A percentile compares a stretch with the other conserved stretches of the same genome.
phyloP scores from a whole-genome alignment of 2,888 invertebrate species.

The Galeruca laticollis region DNA sequence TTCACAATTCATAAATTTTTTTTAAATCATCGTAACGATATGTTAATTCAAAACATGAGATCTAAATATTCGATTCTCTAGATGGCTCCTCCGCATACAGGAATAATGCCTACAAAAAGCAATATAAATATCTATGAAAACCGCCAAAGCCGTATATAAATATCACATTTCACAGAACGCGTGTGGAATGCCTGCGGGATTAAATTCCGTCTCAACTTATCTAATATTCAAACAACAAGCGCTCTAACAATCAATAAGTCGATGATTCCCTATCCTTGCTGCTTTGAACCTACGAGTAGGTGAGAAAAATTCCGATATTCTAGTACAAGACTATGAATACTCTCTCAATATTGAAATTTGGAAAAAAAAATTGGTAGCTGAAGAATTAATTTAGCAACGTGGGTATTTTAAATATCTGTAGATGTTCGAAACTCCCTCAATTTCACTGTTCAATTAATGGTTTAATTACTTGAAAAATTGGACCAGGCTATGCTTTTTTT shows the following conservation, averaged over 20 bases:
- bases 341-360: neutral
- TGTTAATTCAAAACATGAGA: slow-evolving; percentile 36
- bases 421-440: too few relatives aligned
- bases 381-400: too few relatives aligned
- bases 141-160: slow-evolving; percentile 52
- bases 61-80: slow-evolving; percentile 33
- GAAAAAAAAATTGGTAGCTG: neutral
- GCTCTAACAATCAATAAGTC: slow-evolving; percentile 60
- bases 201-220: slow-evolving; percentile 61
- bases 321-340: neutral
- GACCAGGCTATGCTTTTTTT: too few relatives aligned
- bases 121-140: slow-evolving; percentile 52
- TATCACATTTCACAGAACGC: slow-evolving; percentile 56
- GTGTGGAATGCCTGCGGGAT: slow-evolving; percentile 59
- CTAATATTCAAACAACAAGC: slow-evolving; percentile 63
- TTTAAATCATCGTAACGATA: slow-evolving; percentile 1
- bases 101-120: slow-evolving; percentile 30
- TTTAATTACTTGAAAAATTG: too few relatives aligned
- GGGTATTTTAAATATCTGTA: neutral
- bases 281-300: slow-evolving; percentile 39
- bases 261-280: slow-evolving; percentile 42
- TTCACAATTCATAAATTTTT: neutral
- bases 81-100: neutral
- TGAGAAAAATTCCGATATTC: slow-evolving; percentile 36
- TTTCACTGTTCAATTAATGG: too few relatives aligned